Evolutionary conservation across 2,113 vertebrate genomes (phyloP).

Genomic region (Etia nguti): DNA sequence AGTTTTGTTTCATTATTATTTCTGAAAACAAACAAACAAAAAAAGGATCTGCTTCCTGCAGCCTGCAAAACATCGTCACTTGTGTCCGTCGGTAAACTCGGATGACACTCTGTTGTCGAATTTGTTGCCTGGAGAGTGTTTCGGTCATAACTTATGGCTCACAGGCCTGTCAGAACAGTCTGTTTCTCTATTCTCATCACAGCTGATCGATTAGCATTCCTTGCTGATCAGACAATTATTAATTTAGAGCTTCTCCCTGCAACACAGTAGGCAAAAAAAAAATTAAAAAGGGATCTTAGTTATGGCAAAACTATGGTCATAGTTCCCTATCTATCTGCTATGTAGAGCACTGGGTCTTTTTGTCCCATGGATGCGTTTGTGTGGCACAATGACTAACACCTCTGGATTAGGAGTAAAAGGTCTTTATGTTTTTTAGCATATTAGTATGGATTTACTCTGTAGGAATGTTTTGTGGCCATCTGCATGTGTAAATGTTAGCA

Average conservation of each 20-base stretch:
- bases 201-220: constrained; percentile 2
- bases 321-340: not conserved
- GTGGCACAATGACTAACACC: not conserved
- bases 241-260: not conserved
- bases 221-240: not conserved
- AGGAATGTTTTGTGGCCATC: not conserved
- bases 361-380: not conserved
- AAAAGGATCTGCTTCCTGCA: not conserved
- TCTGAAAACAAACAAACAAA: not conserved
- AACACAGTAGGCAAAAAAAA: not conserved
- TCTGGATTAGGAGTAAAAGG: not conserved
- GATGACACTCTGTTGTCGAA: constrained; percentile 5
- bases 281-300: not conserved
- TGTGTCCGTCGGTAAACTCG: not conserved
- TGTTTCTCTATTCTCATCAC: not conserved
- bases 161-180: not conserved
- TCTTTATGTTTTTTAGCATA: not conserved
- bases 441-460: not conserved
- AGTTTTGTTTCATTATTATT: not conserved
- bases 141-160: not conserved
- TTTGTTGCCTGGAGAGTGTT: not conserved
- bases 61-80: not conserved
- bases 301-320: not conserved
- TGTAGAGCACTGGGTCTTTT: not conserved
- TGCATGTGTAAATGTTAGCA: not conserved